A percentile compares a stretch with the other conserved stretches of the same genome.
Evolutionary conservation across 2,888 invertebrate genomes (phyloP).

Genomic region (Phortica magna): DNA sequence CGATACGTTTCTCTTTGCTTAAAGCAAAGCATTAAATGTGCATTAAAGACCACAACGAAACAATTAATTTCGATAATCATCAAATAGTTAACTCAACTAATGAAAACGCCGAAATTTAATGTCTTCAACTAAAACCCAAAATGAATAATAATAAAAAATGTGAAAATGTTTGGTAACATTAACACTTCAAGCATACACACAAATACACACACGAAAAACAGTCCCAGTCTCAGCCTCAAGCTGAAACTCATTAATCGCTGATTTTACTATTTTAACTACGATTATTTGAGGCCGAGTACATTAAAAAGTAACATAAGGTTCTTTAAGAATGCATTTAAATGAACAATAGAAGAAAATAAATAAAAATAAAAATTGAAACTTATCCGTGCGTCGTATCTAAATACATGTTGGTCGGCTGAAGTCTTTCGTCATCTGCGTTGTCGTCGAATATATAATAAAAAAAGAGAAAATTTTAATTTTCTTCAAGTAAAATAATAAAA

Average conservation of each 20-base stretch:
- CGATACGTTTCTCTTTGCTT: too few species aligned
- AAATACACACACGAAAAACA: background rate
- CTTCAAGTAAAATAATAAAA: conserved; percentile 42
- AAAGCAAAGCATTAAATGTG: background rate
- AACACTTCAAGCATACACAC: conserved; percentile 53
- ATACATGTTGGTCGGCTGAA: background rate
- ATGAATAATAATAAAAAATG: conserved; percentile 17
- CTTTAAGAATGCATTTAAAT: conserved; percentile 66
- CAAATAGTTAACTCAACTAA: conserved; percentile 76
- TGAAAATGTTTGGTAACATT: conserved; percentile 66
- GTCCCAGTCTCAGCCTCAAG: conserved; percentile 4
- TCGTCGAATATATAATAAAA: conserved; percentile 51
- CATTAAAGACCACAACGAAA: background rate
- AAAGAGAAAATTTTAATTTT: conserved; percentile 64
- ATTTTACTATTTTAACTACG: conserved; percentile 18
- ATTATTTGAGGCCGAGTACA: conserved; percentile 49
- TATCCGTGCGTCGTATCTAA: conserved; percentile 39
- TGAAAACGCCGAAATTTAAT: conserved; percentile 74
- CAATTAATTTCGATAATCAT: conserved; percentile 73
- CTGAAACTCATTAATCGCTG: conserved; percentile 23
- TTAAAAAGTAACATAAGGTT: conserved; percentile 65
- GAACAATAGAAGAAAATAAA: conserved; percentile 43
- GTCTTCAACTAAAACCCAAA: conserved; percentile 41
- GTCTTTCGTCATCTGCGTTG: conserved; percentile 22
- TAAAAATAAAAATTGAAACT: conserved; percentile 49